Percentiles rank a stretch among this genome's conserved stretches.
These are phyloP conservation scores for Onychomys leucogaster DNA, from an alignment of 2,797 vertebrate species.

Conservation along the genomic window DNA sequence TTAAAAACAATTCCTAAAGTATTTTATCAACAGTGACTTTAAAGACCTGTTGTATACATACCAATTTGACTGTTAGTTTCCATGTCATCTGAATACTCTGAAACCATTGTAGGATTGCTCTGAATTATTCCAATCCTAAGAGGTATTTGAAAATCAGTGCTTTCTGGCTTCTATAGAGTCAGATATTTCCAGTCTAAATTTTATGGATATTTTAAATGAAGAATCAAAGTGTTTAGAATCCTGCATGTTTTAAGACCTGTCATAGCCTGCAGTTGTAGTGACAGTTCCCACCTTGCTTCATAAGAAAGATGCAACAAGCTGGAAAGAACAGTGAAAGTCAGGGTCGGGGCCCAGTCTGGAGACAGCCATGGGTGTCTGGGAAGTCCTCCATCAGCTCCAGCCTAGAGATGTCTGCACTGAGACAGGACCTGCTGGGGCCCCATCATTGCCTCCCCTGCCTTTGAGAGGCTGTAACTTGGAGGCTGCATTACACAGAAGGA, in stretches of 20 bases:
- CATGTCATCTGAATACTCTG: conserved; percentile 16
- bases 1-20: conserved; percentile 1
- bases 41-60: neutral
- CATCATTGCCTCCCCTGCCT: neutral
- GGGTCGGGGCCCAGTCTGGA: neutral
- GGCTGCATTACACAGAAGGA: conserved; percentile 32
- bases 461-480: neutral
- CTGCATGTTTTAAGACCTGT: neutral
- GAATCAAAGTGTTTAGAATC: conserved; percentile 19
- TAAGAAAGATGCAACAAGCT: conserved; percentile 7
- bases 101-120: conserved; percentile 1
- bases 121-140: conserved; percentile 13
- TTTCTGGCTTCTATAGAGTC: neutral
- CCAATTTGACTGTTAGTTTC: conserved; percentile 26
- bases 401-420: neutral
- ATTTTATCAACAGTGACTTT: conserved; percentile 28
- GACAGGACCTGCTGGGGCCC: neutral
- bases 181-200: conserved; percentile 20
- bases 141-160: conserved; percentile 29
- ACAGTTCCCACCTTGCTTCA: neutral
- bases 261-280: neutral
- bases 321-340: neutral
- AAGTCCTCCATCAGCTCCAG: neutral
- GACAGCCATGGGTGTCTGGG: neutral
- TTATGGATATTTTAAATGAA: conserved; percentile 21